Conservation (phyloP, 2,797 vertebrate species). For the Antennarius maculatus region DNA sequence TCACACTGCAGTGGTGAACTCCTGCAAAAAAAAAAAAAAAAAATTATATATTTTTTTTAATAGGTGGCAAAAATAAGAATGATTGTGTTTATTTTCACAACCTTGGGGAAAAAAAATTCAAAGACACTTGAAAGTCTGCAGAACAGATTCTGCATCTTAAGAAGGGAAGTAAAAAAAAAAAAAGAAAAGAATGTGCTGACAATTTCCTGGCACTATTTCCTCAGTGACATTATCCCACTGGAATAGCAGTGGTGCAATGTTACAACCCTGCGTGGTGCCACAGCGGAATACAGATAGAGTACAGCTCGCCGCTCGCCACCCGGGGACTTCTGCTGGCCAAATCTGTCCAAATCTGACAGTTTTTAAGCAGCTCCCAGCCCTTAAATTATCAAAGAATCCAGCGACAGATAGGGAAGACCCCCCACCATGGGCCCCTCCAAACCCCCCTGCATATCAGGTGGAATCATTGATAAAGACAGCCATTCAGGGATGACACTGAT, state of each 20-base stretch:
- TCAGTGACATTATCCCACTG: constrained; percentile 58
- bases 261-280: constrained; percentile 57
- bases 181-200: constrained; percentile 8
- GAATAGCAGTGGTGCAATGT: constrained; percentile 56
- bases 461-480: constrained; percentile 86
- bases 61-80: no score
- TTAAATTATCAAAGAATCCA: constrained; percentile 71
- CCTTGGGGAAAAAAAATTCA: no score
- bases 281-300: constrained; percentile 64
- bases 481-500: constrained; percentile 87
- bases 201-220: constrained; percentile 49
- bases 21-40: no score
- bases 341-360: constrained; percentile 42
- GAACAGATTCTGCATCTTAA: no score
- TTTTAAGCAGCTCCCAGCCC: constrained; percentile 48
- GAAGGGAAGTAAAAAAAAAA: not conserved
- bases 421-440: not conserved
- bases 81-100: no score
- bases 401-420: constrained; percentile 65
- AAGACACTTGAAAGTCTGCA: not conserved
- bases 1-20: not conserved
- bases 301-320: constrained; percentile 35
- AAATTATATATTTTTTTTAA: no score
- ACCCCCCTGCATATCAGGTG: constrained; percentile 63
- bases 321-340: constrained; percentile 53